Evolutionary conservation across 2,797 vertebrate genomes (phyloP), one percentile per base, ranked within the genome.

Genomic region (Poeciliopsis gracilis): DNA sequence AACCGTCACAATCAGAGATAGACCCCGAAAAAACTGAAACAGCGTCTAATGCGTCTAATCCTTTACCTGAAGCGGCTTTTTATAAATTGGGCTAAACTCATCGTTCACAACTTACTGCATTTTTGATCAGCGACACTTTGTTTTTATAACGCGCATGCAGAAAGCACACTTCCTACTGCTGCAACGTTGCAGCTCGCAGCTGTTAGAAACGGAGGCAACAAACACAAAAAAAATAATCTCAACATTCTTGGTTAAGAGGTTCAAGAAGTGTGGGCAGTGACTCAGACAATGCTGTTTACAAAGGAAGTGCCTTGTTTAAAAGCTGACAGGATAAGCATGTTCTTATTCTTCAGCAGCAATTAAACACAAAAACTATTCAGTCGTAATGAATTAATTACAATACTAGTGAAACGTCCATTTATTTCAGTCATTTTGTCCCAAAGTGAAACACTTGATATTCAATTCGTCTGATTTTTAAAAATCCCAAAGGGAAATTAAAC

Each of bases 151-250:
- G 43, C n/a, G 53, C 23, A 1, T 36, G 6, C 15, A 79, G 15
- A 80, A 38, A 12, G 9, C 41, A 23, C 13, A 51, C 2, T 59
- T 73, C 63, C 51, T 63, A n/a, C 36, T 43, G 57, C 28, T n/a
- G 75, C 33, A 67, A 38, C 13, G 36, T 28, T 51, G 49, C 49
- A 51, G 47, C 30, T 51, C 70, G 57, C 38, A 8, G 80, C 28
- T 46, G 41, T 71, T 49, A 57, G 47, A 67, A 78, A 12, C 53
- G 59, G 43, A 51, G 16, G 70, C 57, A 84, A 18, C 46, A 59
- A 57, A 69, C 46, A 70, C 49, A 53, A 1, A 47, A 16, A 47
- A 1, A 47, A 28, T 33, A 43, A 2, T 30, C 13, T 71, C 33
- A 43, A 20, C 30, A 12, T 75, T 15, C n/a, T 61, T 16, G 10